phyloP scores from a whole-genome alignment of 2,797 vertebrate genomes.

The Sciaenops ocellatus region DNA sequence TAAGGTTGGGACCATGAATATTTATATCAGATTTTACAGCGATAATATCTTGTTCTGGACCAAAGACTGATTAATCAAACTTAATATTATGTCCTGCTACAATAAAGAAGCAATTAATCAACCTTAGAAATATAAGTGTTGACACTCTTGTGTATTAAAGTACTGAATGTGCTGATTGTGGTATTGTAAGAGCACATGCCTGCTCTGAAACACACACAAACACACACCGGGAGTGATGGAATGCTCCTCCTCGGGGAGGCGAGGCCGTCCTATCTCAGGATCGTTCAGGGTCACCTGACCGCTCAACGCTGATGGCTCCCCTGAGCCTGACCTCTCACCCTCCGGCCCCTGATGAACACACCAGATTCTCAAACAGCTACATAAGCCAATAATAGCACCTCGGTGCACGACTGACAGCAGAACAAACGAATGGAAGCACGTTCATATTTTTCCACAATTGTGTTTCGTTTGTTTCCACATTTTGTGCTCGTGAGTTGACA shows the following conservation, averaged over 20 bases:
- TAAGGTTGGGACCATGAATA: background rate
- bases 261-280: constrained; percentile 64
- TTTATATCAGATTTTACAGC: background rate
- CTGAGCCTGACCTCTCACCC: constrained; percentile 74
- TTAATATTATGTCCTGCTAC: background rate
- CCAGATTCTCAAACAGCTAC: constrained; percentile 73
- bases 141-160: background rate
- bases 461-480: constrained; percentile 27
- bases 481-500: constrained; percentile 2
- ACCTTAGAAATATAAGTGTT: background rate
- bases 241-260: constrained; percentile 68
- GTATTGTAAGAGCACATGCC: constrained; percentile 23
- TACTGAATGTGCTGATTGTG: background rate
- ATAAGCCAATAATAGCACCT: constrained; percentile 57
- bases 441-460: constrained; percentile 19
- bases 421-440: constrained; percentile 29
- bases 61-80: background rate
- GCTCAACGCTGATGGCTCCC: constrained; percentile 74
- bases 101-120: background rate
- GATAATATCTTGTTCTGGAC: background rate
- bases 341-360: constrained; percentile 74
- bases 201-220: constrained; percentile 9
- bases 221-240: constrained; percentile 55
- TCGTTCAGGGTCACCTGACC: constrained; percentile 77
- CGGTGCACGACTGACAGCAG: constrained; percentile 29